phyloP scores from a whole-genome alignment of 1,140 invertebrate species.

The Caenorhabditis brenneri region DNA sequence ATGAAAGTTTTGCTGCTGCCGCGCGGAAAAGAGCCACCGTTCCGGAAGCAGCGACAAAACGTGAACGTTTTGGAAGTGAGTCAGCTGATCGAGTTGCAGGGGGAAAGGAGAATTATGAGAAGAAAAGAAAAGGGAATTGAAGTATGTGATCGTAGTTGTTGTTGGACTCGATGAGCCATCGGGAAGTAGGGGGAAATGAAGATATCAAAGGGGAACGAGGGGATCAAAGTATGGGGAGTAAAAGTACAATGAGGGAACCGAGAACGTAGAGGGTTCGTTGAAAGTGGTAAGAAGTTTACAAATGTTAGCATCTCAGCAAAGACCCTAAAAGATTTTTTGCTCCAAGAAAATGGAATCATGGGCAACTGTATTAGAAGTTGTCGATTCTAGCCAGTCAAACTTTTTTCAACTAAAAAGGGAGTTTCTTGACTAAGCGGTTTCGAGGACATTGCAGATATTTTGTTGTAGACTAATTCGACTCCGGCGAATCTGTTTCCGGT shows the following conservation, averaged over 20 bases:
- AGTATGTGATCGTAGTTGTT: background rate
- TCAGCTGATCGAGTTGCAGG: constrained; percentile 8
- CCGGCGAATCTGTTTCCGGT: too few relatives aligned
- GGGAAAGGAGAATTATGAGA: background rate
- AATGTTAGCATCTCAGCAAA: too few relatives aligned
- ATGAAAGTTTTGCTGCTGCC: background rate
- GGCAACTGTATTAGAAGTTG: too few relatives aligned
- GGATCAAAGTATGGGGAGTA: background rate
- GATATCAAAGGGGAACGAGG: background rate
- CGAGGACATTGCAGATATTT: too few relatives aligned
- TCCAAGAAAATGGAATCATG: too few relatives aligned
- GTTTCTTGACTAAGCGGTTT: too few relatives aligned
- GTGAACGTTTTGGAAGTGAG: background rate
- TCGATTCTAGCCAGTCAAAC: too few relatives aligned
- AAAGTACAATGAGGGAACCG: background rate
- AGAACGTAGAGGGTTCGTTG: too few relatives aligned
- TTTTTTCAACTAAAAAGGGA: too few relatives aligned
- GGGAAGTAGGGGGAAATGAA: background rate
- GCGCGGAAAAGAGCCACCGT: background rate
- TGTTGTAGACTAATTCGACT: too few relatives aligned
- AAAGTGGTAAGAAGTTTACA: too few relatives aligned
- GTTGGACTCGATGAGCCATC: constrained; percentile 20
- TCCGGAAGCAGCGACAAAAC: background rate
- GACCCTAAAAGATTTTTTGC: too few relatives aligned
- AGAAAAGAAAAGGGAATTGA: background rate